Conservation (phyloP, 1,140 invertebrate genomes). For the Vollenhovia emeryi region DNA sequence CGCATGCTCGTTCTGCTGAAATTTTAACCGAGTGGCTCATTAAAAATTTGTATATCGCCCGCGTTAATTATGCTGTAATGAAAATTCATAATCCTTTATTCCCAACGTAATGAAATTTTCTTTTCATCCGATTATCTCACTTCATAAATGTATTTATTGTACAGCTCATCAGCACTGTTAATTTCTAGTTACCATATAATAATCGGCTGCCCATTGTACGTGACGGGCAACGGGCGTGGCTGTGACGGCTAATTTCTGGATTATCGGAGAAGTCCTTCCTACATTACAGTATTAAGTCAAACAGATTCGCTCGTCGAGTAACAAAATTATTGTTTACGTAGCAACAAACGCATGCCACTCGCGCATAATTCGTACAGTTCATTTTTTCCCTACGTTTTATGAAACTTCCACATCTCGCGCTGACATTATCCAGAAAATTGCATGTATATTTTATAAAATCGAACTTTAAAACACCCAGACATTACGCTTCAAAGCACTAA, state of each 20-base stretch:
- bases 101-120: neutral
- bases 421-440: neutral
- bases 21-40: neutral
- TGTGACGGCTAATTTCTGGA: constrained; percentile 69
- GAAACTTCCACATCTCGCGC: neutral
- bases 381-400: neutral
- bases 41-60: constrained; percentile 2
- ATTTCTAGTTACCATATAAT: constrained; percentile 61
- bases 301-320: constrained; percentile 18
- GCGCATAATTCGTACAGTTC: neutral
- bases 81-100: constrained; percentile 2
- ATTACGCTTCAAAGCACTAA: neutral
- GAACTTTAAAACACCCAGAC: neutral
- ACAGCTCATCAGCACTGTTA: constrained; percentile 5
- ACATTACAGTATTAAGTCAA: neutral
- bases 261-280: constrained; percentile 48
- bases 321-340: constrained; percentile 39
- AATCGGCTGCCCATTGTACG: constrained; percentile 59
- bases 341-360: neutral
- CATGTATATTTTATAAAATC: neutral
- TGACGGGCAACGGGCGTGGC: constrained; percentile 68
- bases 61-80: neutral
- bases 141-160: constrained; percentile 22
- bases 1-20: neutral
- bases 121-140: constrained; percentile 16